Evolutionary conservation across 2,888 invertebrate species (phyloP).

Genomic region (Silvanus unidentatus): DNA sequence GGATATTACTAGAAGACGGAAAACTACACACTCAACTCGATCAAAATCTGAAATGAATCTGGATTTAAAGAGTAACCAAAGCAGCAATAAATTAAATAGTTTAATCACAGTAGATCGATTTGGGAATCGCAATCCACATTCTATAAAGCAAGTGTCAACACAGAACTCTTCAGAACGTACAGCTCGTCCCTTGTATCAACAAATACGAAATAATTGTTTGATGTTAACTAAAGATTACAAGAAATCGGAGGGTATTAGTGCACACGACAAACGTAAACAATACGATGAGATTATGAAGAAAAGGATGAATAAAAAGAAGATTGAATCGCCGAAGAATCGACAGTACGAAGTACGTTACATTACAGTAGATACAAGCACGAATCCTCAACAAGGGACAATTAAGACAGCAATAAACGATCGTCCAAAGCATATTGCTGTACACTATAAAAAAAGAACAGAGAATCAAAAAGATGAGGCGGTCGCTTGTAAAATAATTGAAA

Average conservation of each 20-base stretch:
- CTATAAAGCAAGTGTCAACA: too few species aligned
- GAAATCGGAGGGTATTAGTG: constrained; percentile 18
- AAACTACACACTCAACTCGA: too few species aligned
- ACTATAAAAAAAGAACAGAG: constrained; percentile 1
- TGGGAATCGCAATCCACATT: too few species aligned
- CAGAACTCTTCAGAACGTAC: too few species aligned
- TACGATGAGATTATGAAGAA: constrained; percentile 25
- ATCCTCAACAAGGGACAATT: not conserved
- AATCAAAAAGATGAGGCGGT: not conserved
- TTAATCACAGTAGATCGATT: too few species aligned
- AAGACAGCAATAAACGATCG: not conserved
- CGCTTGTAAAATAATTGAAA: not conserved
- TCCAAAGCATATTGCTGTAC: constrained; percentile 10
- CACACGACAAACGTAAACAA: constrained; percentile 26
- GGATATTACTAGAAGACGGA: too few species aligned
- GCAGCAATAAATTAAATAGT: too few species aligned
- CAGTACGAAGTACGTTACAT: constrained; percentile 28
- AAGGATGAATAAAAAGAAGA: constrained; percentile 17
- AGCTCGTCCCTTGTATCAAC: too few species aligned
- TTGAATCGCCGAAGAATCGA: constrained; percentile 8
- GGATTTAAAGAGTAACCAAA: too few species aligned
- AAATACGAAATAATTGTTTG: too few species aligned
- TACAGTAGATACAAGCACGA: constrained; percentile 14
- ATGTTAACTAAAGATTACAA: constrained; percentile 28
- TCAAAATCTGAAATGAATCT: too few species aligned